phyloP scores from a whole-genome alignment of 2,113 vertebrate genomes.

The Lepidothrix coronata region DNA sequence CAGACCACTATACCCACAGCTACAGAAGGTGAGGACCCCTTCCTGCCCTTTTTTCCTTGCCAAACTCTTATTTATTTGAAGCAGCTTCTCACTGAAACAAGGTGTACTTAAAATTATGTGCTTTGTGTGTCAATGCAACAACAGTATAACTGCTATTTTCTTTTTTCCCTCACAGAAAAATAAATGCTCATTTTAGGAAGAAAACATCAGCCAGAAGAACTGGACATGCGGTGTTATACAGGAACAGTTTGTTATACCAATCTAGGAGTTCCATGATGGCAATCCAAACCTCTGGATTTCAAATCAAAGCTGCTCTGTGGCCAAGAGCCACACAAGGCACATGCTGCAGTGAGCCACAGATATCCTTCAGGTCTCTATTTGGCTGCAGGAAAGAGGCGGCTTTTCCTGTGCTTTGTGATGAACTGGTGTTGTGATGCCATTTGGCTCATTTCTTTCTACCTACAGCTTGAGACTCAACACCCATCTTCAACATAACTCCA shows the following conservation, averaged over 20 bases:
- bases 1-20: background rate
- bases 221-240: background rate
- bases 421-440: background rate
- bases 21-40: background rate
- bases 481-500: background rate
- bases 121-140: background rate
- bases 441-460: background rate
- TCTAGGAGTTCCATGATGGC: background rate
- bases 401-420: background rate
- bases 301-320: background rate
- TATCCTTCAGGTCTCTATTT: background rate
- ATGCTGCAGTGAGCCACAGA: background rate
- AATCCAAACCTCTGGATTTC: background rate
- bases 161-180: background rate
- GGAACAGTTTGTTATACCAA: background rate
- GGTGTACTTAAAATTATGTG: background rate
- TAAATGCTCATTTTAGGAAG: background rate
- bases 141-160: background rate
- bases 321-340: background rate
- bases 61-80: background rate
- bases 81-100: background rate
- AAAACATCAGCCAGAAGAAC: background rate
- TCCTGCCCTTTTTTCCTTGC: background rate
- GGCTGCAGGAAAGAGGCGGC: background rate
- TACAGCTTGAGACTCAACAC: background rate